phyloP scores from a whole-genome alignment of 92 coral and sea anemone species.

The Meandrina meandrites region DNA sequence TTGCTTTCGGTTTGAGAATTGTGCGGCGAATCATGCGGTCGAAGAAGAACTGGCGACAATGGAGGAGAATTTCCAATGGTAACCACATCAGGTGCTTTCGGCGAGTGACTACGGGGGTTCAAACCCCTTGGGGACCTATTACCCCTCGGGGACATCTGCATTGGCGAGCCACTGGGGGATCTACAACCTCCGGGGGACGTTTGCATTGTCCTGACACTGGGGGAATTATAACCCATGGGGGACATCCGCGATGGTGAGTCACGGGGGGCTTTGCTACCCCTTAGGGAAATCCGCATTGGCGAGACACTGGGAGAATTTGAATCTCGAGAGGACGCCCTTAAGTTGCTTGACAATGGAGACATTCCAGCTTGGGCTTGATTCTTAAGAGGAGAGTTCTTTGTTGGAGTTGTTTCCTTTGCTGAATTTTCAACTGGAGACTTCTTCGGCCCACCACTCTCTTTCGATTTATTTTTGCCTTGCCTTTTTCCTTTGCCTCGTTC shows the following conservation, averaged over 20 bases:
- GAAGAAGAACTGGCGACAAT: constrained; percentile 24
- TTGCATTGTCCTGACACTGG: background rate
- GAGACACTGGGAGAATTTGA: background rate
- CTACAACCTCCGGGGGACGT: background rate
- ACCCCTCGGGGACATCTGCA: background rate
- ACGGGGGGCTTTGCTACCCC: background rate
- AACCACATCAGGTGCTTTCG: background rate
- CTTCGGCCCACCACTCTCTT: background rate
- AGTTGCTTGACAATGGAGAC: background rate
- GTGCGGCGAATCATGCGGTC: background rate
- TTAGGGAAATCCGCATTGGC: background rate
- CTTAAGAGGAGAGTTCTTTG: background rate
- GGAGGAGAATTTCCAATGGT: constrained; percentile 15
- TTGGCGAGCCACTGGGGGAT: background rate
- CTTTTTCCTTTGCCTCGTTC: constrained; percentile 26
- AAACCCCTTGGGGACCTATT: background rate
- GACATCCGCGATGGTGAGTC: background rate
- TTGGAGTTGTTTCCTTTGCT: background rate
- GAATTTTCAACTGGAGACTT: background rate
- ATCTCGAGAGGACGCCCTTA: background rate
- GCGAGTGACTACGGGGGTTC: background rate
- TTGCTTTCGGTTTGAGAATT: background rate
- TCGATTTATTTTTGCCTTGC: constrained; percentile 17
- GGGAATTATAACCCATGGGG: background rate
- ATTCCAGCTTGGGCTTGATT: background rate